A percentile compares a stretch with the other conserved stretches of the same genome.
phyloP scores from a whole-genome alignment of 2,797 vertebrate species.

The Gouania willdenowi region DNA sequence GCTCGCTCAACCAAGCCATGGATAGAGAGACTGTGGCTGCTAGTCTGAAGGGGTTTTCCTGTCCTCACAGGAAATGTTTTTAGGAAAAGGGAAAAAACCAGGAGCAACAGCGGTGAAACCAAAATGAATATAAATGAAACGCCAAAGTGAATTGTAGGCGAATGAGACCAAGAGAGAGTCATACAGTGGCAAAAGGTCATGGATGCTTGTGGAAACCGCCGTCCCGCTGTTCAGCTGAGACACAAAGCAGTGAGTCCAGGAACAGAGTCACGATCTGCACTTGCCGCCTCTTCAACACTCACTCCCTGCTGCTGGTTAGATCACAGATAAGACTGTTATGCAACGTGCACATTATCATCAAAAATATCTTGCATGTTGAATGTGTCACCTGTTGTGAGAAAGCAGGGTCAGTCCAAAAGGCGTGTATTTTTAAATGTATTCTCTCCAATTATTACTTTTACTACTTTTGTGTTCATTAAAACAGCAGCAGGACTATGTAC shows the following conservation, averaged over 20 bases:
- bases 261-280: slow-evolving; percentile 6
- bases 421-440: too few relatives aligned
- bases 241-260: not conserved
- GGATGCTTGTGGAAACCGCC: slow-evolving; percentile 16
- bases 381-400: slow-evolving; percentile 30
- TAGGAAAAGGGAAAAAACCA: slow-evolving; percentile 20
- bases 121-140: slow-evolving; percentile 29
- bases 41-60: slow-evolving; percentile 59
- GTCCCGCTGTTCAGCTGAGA: slow-evolving; percentile 23
- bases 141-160: slow-evolving; percentile 7
- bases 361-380: slow-evolving; percentile 4
- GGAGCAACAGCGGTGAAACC: slow-evolving; percentile 11
- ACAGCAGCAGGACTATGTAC: too few relatives aligned
- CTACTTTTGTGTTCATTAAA: too few relatives aligned
- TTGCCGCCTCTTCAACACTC: not conserved
- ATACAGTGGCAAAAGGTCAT: slow-evolving; percentile 17
- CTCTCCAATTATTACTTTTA: slow-evolving; percentile 5
- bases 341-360: slow-evolving; percentile 10
- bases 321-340: slow-evolving; percentile 26
- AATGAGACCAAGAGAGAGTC: slow-evolving; percentile 2
- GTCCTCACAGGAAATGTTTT: slow-evolving; percentile 48
- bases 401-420: too few relatives aligned
- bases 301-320: slow-evolving; percentile 9
- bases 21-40: slow-evolving; percentile 30
- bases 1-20: slow-evolving; percentile 53